phyloP scores from a whole-genome alignment of 92 coral and sea anemone genomes.

The Zoanthus solanderi region DNA sequence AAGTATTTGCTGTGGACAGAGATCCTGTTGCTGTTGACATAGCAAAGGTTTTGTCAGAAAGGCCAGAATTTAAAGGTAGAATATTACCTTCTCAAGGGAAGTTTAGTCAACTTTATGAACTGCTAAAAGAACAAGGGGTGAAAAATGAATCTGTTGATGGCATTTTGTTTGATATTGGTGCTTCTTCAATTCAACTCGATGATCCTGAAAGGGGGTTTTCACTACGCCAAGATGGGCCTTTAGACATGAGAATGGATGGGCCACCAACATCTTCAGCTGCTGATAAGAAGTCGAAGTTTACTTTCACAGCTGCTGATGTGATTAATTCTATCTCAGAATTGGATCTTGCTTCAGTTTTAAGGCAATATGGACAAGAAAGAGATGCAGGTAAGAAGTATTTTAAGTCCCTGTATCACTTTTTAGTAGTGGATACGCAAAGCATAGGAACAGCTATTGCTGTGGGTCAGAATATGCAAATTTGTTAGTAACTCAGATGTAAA shows the following conservation, averaged over 20 bases:
- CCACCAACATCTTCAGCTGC: not conserved
- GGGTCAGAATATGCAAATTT: too few relatives aligned
- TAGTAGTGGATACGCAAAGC: too few relatives aligned
- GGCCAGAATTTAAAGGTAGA: conserved; percentile 80
- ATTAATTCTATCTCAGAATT: conserved; percentile 83
- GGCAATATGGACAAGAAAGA: conserved; percentile 88
- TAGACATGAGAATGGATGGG: conserved; percentile 91
- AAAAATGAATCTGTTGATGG: conserved; percentile 84
- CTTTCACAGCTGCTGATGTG: conserved; percentile 93
- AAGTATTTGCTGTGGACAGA: conserved; percentile 84
- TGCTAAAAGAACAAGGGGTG: conserved; percentile 53
- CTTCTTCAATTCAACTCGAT: conserved; percentile 85
- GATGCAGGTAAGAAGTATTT: conserved; percentile 68
- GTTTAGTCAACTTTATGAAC: conserved; percentile 73
- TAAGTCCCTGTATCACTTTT: not conserved
- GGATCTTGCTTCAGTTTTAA: conserved; percentile 77
- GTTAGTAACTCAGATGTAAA: too few relatives aligned
- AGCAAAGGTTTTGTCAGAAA: conserved; percentile 75
- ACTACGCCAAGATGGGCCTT: conserved; percentile 83
- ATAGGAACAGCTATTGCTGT: too few relatives aligned
- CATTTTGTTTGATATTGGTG: conserved; percentile 82
- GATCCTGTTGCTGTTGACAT: conserved; percentile 85
- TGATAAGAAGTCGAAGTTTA: conserved; percentile 36
- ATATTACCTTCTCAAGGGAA: conserved; percentile 76
- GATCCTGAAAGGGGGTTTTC: conserved; percentile 90